Conservation (phyloP, 2,113 vertebrate species). For the Cheirogaleus medius region DNA sequence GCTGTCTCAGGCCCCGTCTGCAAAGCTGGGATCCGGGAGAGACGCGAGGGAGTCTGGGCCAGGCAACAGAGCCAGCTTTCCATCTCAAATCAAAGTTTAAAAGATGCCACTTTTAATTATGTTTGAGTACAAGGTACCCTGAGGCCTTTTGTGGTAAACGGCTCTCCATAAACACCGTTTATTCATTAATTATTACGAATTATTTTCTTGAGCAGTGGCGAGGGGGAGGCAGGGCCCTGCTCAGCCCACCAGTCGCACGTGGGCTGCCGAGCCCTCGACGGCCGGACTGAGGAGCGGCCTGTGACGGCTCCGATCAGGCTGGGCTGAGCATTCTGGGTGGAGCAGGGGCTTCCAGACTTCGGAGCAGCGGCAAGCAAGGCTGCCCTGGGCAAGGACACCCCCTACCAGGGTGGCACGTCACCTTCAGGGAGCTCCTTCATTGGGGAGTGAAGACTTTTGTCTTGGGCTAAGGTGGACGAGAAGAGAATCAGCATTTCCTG, state of each 20-base stretch:
- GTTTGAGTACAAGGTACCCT: neutral
- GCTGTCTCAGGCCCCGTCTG: neutral
- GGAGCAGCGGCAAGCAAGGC: accelerated
- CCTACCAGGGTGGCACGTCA: accelerated
- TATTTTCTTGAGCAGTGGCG: neutral
- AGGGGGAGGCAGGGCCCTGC: neutral
- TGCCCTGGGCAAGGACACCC: accelerated
- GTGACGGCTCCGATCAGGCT: accelerated
- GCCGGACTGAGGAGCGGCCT: too few relatives aligned
- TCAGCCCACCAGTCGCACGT: accelerated
- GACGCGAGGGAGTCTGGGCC: accelerated
- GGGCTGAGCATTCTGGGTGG: accelerated
- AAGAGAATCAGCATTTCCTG: accelerated
- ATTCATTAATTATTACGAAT: conserved; percentile 41
- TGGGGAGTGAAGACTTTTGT: neutral
- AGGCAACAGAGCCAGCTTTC: neutral
- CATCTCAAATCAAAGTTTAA: neutral
- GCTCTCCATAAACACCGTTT: conserved; percentile 7
- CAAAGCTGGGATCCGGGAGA: neutral
- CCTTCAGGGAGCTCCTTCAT: too few relatives aligned
- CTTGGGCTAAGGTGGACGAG: neutral
- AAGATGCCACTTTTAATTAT: conserved; percentile 39
- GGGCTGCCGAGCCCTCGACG: accelerated
- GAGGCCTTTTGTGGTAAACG: conserved; percentile 43
- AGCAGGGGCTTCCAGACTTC: accelerated